These are phyloP conservation scores for Adelosebastes latens DNA, from an alignment of 2,797 vertebrate species.

Conservation along the genomic window DNA sequence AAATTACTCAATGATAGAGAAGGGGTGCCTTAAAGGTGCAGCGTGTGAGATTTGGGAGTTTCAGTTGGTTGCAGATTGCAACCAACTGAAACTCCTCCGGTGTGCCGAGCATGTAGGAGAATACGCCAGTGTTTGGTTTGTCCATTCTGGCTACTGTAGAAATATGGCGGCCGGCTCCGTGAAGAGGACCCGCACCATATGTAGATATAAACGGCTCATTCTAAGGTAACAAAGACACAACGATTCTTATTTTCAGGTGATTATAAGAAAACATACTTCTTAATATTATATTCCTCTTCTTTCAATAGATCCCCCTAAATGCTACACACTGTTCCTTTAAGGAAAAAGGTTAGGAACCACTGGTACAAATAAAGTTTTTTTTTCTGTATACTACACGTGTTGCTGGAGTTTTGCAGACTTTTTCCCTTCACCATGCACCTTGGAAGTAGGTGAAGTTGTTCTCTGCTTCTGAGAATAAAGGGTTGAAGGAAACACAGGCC, in stretches of 20 bases:
- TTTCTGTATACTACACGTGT: not conserved
- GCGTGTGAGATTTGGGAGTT: no score
- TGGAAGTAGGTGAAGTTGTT: not conserved
- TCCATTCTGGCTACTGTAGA: not conserved
- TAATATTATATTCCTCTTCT: not conserved
- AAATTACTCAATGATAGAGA: not conserved
- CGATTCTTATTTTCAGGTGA: not conserved
- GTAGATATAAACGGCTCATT: not conserved
- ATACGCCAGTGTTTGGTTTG: not conserved
- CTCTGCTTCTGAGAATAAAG: not conserved
- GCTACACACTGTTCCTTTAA: not conserved
- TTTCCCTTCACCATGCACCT: not conserved
- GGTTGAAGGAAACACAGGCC: no score
- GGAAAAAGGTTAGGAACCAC: not conserved
- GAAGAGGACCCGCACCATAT: not conserved
- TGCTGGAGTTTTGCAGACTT: not conserved
- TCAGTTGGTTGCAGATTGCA: no score
- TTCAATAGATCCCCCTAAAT: not conserved
- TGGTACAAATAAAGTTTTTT: fast-evolving
- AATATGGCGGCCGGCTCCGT: not conserved
- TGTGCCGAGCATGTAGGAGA: not conserved
- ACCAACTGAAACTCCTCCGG: no score
- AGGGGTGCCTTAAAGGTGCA: not conserved
- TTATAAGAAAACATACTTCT: not conserved
- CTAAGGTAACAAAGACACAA: not conserved